Conservation (phyloP, 2,888 invertebrate genomes). For the Metopia argyrocephala region DNA sequence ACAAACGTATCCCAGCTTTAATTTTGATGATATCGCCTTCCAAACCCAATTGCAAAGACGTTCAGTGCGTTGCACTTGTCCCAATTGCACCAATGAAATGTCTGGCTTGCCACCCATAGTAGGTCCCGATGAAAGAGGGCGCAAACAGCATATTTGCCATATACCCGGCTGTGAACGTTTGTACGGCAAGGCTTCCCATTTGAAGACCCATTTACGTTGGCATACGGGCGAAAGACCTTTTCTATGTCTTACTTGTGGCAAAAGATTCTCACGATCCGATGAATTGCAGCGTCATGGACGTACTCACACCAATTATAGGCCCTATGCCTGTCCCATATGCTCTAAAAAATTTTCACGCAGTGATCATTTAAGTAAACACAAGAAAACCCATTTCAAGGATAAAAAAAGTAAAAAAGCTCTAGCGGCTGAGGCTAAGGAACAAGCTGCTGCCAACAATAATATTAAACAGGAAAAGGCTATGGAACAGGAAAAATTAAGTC, state of each 20-base stretch:
- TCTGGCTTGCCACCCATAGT: slow-evolving; percentile 86
- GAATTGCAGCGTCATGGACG: slow-evolving; percentile 92
- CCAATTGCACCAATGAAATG: slow-evolving; percentile 89
- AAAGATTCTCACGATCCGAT: slow-evolving; percentile 94
- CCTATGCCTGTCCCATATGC: slow-evolving; percentile 92
- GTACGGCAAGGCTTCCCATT: slow-evolving; percentile 95
- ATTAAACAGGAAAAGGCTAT: slow-evolving; percentile 68
- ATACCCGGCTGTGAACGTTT: slow-evolving; percentile 92
- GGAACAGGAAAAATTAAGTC: slow-evolving; percentile 54
- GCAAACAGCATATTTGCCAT: slow-evolving; percentile 91
- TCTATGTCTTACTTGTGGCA: slow-evolving; percentile 92
- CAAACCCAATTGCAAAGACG: slow-evolving; percentile 83
- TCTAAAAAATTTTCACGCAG: slow-evolving; percentile 94
- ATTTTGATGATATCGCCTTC: slow-evolving; percentile 77
- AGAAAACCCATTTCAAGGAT: slow-evolving; percentile 87
- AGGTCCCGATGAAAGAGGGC: slow-evolving; percentile 86
- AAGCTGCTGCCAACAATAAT: slow-evolving; percentile 64
- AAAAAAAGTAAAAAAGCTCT: slow-evolving; percentile 76
- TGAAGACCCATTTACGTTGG: slow-evolving; percentile 95
- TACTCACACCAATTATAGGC: slow-evolving; percentile 93
- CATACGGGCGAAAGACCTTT: slow-evolving; percentile 96
- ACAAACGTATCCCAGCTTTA: slow-evolving; percentile 75
- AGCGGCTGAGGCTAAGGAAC: slow-evolving; percentile 73
- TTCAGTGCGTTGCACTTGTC: slow-evolving; percentile 88
- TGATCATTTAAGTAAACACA: slow-evolving; percentile 95